Percentiles rank a stretch among this genome's conserved stretches.
These are phyloP conservation scores for Siniperca scherzeri DNA, from an alignment of 2,797 vertebrate genomes.

Conservation along the genomic window DNA sequence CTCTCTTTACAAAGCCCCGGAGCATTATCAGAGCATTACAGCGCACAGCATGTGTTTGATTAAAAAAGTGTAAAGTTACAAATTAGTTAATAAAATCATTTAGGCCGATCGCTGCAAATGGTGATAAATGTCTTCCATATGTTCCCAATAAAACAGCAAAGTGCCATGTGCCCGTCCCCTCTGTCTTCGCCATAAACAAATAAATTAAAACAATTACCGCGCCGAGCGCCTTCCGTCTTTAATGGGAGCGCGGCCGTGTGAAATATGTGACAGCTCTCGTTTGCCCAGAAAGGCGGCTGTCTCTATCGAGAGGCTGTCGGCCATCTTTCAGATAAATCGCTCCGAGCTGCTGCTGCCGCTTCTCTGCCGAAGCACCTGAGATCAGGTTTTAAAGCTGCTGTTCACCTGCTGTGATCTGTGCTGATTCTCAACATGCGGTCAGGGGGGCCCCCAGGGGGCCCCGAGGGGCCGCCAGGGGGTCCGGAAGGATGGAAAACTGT, in stretches of 20 bases:
- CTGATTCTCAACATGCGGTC: slow-evolving; percentile 26
- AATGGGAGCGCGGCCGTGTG: slow-evolving; percentile 70
- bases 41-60: slow-evolving; percentile 85
- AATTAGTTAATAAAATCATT: slow-evolving; percentile 86
- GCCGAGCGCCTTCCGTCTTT: slow-evolving; percentile 76
- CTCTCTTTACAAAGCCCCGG: slow-evolving; percentile 85
- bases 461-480: neutral
- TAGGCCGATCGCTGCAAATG: slow-evolving; percentile 83
- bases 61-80: slow-evolving; percentile 86
- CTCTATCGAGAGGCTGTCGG: slow-evolving; percentile 70
- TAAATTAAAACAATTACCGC: slow-evolving; percentile 90
- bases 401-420: neutral
- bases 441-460: neutral
- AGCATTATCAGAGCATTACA: slow-evolving; percentile 85
- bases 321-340: slow-evolving; percentile 72
- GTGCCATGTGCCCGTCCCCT: slow-evolving; percentile 86
- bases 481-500: neutral
- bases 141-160: slow-evolving; percentile 85
- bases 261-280: slow-evolving; percentile 81
- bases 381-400: neutral
- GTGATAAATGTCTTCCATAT: slow-evolving; percentile 87
- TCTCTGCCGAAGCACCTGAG: slow-evolving; percentile 29
- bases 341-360: neutral
- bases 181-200: slow-evolving; percentile 85
- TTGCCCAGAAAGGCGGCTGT: slow-evolving; percentile 78